Percentiles rank a stretch among this genome's conserved stretches.
Conservation (phyloP, 2,888 invertebrate genomes). For the Carabus problematicus region DNA sequence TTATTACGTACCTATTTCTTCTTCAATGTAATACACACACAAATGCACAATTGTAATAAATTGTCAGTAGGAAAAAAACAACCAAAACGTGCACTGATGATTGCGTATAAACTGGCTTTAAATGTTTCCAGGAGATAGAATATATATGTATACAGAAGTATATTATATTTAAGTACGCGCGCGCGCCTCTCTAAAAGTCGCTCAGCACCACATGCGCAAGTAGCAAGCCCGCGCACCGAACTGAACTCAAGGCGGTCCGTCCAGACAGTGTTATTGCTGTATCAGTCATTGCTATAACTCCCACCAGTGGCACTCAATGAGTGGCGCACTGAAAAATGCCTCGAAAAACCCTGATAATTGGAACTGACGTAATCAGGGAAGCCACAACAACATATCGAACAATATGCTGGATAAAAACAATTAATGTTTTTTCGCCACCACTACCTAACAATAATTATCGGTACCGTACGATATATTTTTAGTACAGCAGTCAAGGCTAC, state of each 20-base stretch:
- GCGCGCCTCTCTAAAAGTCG: constrained; percentile 21
- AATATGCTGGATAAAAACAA: not conserved
- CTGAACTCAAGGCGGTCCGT: constrained; percentile 23
- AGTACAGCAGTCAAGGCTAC: no score
- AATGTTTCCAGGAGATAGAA: no score
- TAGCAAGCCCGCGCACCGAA: constrained; percentile 18
- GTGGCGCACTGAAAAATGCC: constrained; percentile 26
- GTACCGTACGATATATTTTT: no score
- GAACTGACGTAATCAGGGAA: constrained; percentile 25
- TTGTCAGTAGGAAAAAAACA: no score
- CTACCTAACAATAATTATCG: not conserved
- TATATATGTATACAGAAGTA: no score
- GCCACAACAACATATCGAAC: constrained; percentile 6
- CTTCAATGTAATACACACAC: no score
- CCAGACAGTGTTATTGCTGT: constrained; percentile 38
- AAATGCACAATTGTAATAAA: no score
- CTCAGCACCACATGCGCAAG: constrained; percentile 28
- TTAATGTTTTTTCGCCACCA: not conserved
- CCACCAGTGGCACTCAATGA: constrained; percentile 31
- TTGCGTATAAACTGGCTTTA: no score
- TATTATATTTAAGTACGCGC: constrained; percentile 8
- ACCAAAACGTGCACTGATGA: no score
- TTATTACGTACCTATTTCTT: no score
- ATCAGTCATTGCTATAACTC: constrained; percentile 23
- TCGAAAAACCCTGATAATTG: constrained; percentile 38